Percentiles rank a stretch among this genome's conserved stretches.
phyloP scores from a whole-genome alignment of 2,113 vertebrate species.

The Alethe castanea region DNA sequence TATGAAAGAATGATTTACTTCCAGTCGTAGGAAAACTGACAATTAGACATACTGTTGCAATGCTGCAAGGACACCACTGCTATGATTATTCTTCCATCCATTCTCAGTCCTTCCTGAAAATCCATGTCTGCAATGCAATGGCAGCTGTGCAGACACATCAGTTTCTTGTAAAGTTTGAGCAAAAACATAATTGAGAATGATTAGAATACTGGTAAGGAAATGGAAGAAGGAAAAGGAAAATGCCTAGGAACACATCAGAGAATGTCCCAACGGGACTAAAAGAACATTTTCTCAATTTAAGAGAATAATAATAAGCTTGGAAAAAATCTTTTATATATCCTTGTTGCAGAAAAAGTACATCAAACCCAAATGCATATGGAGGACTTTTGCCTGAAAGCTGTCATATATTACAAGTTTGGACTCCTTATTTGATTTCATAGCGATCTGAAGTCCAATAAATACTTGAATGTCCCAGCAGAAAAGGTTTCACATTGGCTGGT shows the following conservation, averaged over 20 bases:
- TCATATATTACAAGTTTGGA: background rate
- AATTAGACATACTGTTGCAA: background rate
- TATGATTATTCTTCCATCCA: background rate
- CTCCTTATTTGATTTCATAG: background rate
- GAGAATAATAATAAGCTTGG: background rate
- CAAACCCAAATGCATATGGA: background rate
- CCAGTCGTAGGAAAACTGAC: background rate
- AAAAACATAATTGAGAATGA: background rate
- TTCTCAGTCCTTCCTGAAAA: background rate
- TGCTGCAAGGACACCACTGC: background rate
- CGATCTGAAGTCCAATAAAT: background rate
- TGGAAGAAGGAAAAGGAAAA: background rate
- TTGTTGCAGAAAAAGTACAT: background rate
- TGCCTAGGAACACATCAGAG: background rate
- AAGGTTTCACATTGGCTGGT: background rate
- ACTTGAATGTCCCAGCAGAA: background rate
- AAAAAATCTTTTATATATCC: background rate
- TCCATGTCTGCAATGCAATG: background rate
- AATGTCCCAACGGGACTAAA: rapidly evolving
- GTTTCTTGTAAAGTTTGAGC: background rate
- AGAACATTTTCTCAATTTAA: background rate
- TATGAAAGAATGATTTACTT: background rate
- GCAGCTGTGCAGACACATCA: background rate
- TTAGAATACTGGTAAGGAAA: background rate
- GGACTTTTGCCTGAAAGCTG: background rate